Percentiles rank a stretch among this genome's conserved stretches.
Conservation (phyloP, 2,888 invertebrate species). For the Flabesymbios commensalis region DNA sequence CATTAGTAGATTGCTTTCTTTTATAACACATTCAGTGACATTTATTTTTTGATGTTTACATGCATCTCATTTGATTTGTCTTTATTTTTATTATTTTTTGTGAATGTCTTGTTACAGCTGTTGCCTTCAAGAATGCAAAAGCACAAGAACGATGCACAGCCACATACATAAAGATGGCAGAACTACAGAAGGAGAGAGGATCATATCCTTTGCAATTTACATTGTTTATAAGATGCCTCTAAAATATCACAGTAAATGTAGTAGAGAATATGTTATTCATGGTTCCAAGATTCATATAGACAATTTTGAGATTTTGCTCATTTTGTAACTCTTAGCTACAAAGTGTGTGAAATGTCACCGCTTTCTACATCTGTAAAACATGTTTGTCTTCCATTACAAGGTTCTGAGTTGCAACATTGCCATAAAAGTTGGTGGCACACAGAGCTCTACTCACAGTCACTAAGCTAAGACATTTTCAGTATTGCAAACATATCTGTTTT, state of each 20-base stretch:
- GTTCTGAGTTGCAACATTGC: too few species aligned
- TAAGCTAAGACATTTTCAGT: too few species aligned
- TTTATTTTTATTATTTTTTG: neutral
- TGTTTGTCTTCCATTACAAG: neutral
- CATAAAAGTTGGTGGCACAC: too few species aligned
- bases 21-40: neutral
- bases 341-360: neutral
- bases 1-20: neutral
- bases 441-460: too few species aligned
- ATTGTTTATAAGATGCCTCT: too few species aligned
- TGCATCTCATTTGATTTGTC: neutral
- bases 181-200: constrained; percentile 82
- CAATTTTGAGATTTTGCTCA: neutral
- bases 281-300: neutral
- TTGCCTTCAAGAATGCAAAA: constrained; percentile 85
- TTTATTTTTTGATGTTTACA: neutral
- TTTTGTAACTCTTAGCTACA: neutral
- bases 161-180: constrained; percentile 82
- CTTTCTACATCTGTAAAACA: neutral
- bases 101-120: constrained; percentile 70
- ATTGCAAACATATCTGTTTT: too few species aligned
- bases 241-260: too few species aligned
- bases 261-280: too few species aligned
- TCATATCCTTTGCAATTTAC: constrained; percentile 67
- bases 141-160: constrained; percentile 80